Conservation (phyloP, 1,140 invertebrate species). For the Atta colombica region DNA sequence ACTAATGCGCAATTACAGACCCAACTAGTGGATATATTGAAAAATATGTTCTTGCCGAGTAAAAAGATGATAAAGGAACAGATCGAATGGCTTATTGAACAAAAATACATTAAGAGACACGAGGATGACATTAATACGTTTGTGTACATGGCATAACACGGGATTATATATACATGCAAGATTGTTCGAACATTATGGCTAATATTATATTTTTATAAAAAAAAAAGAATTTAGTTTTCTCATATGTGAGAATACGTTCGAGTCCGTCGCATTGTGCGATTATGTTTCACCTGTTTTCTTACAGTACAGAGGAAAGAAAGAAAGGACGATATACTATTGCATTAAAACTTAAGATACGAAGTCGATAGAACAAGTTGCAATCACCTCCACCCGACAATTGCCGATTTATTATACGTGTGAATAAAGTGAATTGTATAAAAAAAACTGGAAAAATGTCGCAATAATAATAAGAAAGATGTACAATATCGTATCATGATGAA, state of each 20-base stretch:
- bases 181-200: constrained; percentile 69
- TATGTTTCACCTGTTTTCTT: constrained; percentile 56
- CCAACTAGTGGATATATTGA: constrained; percentile 98
- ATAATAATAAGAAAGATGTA: constrained; percentile 55
- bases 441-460: constrained; percentile 40
- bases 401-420: constrained; percentile 33
- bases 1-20: constrained; percentile 98
- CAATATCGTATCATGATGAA: constrained; percentile 37
- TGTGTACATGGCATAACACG: constrained; percentile 97
- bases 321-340: neutral
- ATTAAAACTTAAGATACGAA: neutral
- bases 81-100: constrained; percentile 99
- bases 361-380: neutral
- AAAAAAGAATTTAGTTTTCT: constrained; percentile 68
- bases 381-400: neutral
- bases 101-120: constrained; percentile 98
- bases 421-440: constrained; percentile 43
- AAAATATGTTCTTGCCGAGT: constrained; percentile 99
- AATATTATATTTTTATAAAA: constrained; percentile 82
- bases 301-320: constrained; percentile 28
- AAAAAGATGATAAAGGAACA: constrained; percentile 99
- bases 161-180: constrained; percentile 65
- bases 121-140: constrained; percentile 99
- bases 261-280: neutral
- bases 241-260: constrained; percentile 66